These are phyloP conservation scores for Hipposideros larvatus DNA, from an alignment of 2,797 vertebrate genomes.

Conservation along the genomic window DNA sequence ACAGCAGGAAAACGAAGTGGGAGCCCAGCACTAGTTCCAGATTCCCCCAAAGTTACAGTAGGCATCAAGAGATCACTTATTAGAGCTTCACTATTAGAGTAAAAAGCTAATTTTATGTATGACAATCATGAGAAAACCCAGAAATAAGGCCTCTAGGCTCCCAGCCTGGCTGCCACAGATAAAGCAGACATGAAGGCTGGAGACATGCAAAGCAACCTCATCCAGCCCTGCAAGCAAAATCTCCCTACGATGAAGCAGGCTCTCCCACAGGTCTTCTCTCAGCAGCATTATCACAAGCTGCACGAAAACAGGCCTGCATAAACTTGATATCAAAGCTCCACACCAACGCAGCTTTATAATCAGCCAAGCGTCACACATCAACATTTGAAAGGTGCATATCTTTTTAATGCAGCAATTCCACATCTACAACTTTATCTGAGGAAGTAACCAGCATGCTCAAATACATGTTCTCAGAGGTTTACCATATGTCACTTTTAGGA, in stretches of 20 bases:
- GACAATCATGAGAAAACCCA: neutral
- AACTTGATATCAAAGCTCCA: neutral
- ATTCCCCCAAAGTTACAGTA: neutral
- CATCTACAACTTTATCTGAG: too few relatives aligned
- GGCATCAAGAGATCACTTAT: neutral
- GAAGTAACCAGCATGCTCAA: neutral
- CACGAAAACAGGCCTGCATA: neutral
- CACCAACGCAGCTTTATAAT: neutral
- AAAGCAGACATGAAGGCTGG: neutral
- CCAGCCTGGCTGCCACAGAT: neutral
- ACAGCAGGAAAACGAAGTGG: neutral
- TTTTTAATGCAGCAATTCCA: neutral
- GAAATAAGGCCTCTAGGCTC: neutral
- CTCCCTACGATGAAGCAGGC: neutral
- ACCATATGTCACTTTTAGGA: neutral
- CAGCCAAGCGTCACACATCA: neutral
- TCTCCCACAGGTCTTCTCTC: neutral
- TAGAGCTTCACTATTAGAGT: neutral
- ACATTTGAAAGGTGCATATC: neutral
- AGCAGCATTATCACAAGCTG: neutral
- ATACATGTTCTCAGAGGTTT: fast-evolving
- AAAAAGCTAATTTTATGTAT: neutral
- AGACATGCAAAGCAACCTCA: neutral
- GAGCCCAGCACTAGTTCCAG: neutral
- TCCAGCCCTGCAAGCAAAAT: neutral